Percentiles rank a stretch among this genome's conserved stretches.
Evolutionary conservation across 2,797 vertebrate genomes (phyloP).

Genomic region (Melanotaenia maccullochi): DNA sequence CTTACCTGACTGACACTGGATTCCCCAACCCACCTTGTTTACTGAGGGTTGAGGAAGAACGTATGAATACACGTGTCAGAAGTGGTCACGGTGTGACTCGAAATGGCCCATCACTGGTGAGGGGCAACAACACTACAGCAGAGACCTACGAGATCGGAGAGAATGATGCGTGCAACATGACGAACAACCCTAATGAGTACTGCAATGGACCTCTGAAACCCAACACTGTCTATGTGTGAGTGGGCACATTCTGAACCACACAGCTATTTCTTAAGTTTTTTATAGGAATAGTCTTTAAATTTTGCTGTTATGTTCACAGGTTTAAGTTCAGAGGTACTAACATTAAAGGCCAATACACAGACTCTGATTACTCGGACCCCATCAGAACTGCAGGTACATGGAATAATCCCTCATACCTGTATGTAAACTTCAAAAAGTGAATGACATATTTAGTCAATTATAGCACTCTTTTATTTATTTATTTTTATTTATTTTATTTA

Average conservation of each 20-base stretch:
- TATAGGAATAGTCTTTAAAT: conserved; percentile 3
- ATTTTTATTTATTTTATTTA: conserved; percentile 10
- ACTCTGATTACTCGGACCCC: conserved; percentile 93
- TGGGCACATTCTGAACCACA: conserved; percentile 35
- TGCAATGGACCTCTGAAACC: conserved; percentile 96
- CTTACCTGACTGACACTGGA: conserved; percentile 92
- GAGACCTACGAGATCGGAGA: conserved; percentile 90
- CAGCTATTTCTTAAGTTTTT: not conserved
- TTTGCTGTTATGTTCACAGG: conserved; percentile 72
- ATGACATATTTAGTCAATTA: not conserved
- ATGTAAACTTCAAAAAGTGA: not conserved
- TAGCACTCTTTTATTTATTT: not conserved
- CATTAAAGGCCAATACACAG: conserved; percentile 90
- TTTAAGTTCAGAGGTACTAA: conserved; percentile 98
- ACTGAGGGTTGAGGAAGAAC: conserved; percentile 62
- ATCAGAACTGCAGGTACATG: conserved; percentile 91
- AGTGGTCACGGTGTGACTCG: conserved; percentile 19
- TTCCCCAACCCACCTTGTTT: conserved; percentile 90
- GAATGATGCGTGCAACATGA: conserved; percentile 83
- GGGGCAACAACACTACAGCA: conserved; percentile 13
- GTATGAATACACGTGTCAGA: conserved; percentile 51
- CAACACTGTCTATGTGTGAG: conserved; percentile 93
- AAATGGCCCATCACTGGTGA: conserved; percentile 9
- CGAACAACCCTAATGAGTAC: conserved; percentile 83
- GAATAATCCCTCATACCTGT: not conserved